Evolutionary conservation across 2,113 vertebrate genomes (phyloP), one percentile per base, ranked within the genome.

Genomic region (Etheostoma spectabile): DNA sequence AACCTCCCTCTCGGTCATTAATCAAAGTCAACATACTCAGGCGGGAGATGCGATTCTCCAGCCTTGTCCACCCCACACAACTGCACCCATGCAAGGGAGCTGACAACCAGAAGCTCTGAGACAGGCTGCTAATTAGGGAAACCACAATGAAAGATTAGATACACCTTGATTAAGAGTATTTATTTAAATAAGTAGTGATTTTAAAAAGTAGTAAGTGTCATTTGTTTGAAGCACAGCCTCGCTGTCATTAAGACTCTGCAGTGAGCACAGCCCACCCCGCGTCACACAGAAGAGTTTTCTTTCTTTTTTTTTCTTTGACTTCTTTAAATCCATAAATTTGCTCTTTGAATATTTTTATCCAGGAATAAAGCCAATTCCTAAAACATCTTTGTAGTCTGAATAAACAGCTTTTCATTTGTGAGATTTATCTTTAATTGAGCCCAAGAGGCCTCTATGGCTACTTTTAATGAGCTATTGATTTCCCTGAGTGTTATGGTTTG

Each of bases 1-100:
- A 90, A 88, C 88, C 87, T 91, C 78, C 77, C 73, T 85, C 82
- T 68, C 48, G 6, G 84, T 72, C 89, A 91, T 93, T 94, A 85
- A 92, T 94, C 93, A 91, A 88, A 87, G 86, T 89, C 85, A 92
- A 63, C 57, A 70, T 15, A 64, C 69, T 69, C 72, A 35, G 79
- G 57, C 74, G 62, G 77, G 67, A 73, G 82, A 79, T 74, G 78
- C 57, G 76, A 84, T 86, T 77, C 77, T 70, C 59, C n/a, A 78
- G 77, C 65, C 72, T 72, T n/a, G 27, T 30, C 55, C 83, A 24
- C 61, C 24, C 60, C 64, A 48, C 59, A 13, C 42, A 48, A 51
- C 33, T n/a, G 70, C 69, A 19, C 18, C 7, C 69, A 18, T 6
- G 38, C 21, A 22, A 24, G 65, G 10, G 46, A 27, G 61, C 73